phyloP scores from a whole-genome alignment of 1,140 invertebrate genomes.

The Aphelinus atriplicis region DNA sequence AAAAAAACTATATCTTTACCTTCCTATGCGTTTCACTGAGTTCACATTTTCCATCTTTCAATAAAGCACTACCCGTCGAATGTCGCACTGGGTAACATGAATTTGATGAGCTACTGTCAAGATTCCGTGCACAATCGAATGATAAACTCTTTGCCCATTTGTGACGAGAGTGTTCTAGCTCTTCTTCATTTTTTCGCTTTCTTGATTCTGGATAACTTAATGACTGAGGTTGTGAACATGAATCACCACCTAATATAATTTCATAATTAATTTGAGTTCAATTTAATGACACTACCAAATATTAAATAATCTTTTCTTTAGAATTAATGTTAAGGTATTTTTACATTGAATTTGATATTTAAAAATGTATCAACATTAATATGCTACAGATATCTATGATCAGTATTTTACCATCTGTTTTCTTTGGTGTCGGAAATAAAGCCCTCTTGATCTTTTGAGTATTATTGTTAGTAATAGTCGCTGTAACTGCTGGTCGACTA shows the following conservation, averaged over 20 bases:
- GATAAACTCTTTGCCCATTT: conserved; percentile 72
- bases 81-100: conserved; percentile 47
- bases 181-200: conserved; percentile 68
- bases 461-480: conserved; percentile 39
- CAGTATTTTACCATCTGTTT: conserved; percentile 49
- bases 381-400: neutral
- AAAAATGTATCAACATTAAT: neutral
- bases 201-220: conserved; percentile 50
- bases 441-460: conserved; percentile 68
- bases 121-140: conserved; percentile 63
- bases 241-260: conserved; percentile 2
- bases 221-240: conserved; percentile 28
- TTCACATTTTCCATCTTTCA: conserved; percentile 56
- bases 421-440: conserved; percentile 68
- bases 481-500: conserved; percentile 46
- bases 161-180: conserved; percentile 61
- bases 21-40: conserved; percentile 73
- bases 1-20: conserved; percentile 56
- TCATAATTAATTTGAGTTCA: neutral
- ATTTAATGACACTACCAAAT: conserved; percentile 13
- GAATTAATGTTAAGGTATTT: too few relatives aligned
- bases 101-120: conserved; percentile 45
- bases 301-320: too few relatives aligned
- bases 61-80: conserved; percentile 46
- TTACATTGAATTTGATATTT: too few relatives aligned